Conservation (phyloP, 2,797 vertebrate species). For the Triplophysa yarkandensis region DNA sequence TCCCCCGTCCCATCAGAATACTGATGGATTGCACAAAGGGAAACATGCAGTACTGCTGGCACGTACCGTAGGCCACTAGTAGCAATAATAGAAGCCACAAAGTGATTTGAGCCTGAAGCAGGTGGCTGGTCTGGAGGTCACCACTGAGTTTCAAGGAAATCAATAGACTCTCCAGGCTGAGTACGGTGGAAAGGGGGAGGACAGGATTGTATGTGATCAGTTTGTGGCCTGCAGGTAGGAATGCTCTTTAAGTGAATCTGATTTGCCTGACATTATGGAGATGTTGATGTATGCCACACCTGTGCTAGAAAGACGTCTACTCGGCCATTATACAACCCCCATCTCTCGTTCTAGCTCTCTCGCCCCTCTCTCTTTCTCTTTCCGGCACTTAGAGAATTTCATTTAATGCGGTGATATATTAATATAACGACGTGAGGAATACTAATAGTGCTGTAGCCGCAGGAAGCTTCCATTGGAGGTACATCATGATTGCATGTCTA, state of each 20-base stretch:
- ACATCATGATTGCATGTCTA: background rate
- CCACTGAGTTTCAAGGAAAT: conserved; percentile 54
- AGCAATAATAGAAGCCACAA: conserved; percentile 47
- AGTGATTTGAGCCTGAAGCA: conserved; percentile 43
- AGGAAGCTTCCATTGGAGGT: conserved; percentile 10
- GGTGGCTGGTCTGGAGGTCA: conserved; percentile 50
- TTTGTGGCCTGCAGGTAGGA: conserved; percentile 50
- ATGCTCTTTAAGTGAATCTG: conserved; percentile 63
- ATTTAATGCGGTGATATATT: conserved; percentile 58
- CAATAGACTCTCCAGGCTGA: conserved; percentile 53
- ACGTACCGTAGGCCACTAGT: conserved; percentile 24
- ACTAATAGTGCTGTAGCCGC: conserved; percentile 44
- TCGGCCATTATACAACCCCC: conserved; percentile 33
- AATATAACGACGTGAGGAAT: conserved; percentile 48
- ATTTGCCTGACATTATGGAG: conserved; percentile 52
- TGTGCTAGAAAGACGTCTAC: conserved; percentile 27
- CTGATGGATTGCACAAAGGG: background rate
- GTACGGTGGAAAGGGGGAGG: conserved; percentile 55
- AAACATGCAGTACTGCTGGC: background rate
- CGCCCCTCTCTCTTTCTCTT: conserved; percentile 6
- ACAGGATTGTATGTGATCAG: conserved; percentile 47
- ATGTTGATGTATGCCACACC: conserved; percentile 49
- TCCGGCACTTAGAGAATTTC: conserved; percentile 56
- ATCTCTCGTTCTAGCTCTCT: conserved; percentile 15
- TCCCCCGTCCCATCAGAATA: background rate